Evolutionary conservation across 2,113 vertebrate species (phyloP).

Genomic region (Enhydra lutris): DNA sequence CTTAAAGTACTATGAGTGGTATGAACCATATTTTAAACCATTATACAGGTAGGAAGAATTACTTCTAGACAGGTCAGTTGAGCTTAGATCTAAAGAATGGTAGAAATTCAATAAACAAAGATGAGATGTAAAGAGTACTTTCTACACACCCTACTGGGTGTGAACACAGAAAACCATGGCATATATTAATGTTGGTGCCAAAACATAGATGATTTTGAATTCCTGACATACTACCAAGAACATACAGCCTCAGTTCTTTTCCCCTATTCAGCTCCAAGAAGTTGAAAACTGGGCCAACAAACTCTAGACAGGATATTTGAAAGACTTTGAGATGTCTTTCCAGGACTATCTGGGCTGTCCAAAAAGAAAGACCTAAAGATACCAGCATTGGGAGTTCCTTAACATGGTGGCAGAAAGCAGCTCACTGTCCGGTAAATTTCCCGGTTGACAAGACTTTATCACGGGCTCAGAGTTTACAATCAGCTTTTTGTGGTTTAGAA

Average conservation of each 20-base stretch:
- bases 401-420: not conserved
- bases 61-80: not conserved
- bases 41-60: not conserved
- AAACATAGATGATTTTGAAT: not conserved
- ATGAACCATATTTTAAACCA: not conserved
- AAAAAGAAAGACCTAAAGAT: not conserved
- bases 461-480: not conserved
- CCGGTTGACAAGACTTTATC: not conserved
- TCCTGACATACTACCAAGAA: not conserved
- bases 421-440: not conserved
- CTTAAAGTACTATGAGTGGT: not conserved
- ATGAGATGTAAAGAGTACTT: not conserved
- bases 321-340: not conserved
- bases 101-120: not conserved
- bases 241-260: not conserved
- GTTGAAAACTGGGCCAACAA: not conserved
- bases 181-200: not conserved
- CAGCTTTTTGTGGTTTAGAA: not conserved
- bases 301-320: not conserved
- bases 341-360: not conserved
- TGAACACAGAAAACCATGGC: not conserved
- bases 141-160: not conserved
- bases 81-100: not conserved
- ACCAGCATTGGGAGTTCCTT: not conserved
- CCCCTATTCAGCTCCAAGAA: not conserved